Base-by-base conservation (phyloP, 2,888 invertebrate species). In the Erebia palarica region DNA sequence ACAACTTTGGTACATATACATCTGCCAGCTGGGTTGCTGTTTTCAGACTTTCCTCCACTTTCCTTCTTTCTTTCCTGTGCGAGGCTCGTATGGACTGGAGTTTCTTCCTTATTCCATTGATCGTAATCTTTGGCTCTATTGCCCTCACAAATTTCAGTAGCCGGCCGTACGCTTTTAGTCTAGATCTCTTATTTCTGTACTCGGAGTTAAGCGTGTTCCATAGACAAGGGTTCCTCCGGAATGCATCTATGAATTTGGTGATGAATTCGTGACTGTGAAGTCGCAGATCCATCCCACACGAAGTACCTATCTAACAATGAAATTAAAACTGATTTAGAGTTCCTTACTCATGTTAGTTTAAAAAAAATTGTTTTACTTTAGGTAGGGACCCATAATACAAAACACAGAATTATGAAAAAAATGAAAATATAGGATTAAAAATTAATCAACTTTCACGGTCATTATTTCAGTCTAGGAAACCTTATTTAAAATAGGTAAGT, bases 21-120 rank as follows among this genome's bases (percentile, higher is more conserved):
- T 64, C 49, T 8, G 49, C 14, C n/a, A 14, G 42, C 7, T 5
- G 7, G 14, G 7, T 14, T 3, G 49, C 47, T 27, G 14, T 27
- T 16, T 27, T 21, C 1, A 64, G 11, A 64, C 63, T 64, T 13
- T 21, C 49, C 14, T 27, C 7, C 18, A 64, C 63, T 10, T 64
- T 64, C 14, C n/a, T 64, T 51, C 49, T 49, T 16, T 64, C 63
- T 51, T 64, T 64, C 13, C 63, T 49, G 27, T 64, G 63, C 27
- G 63, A 64, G 7, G 63, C 63, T 9, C 63, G 63, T 27, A 64
- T 49, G 3, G 63, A 64, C 27, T 51, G 63, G 49, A 64, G 14
- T 13, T 64, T 64, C 63, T n/a, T 51, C 27, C 14, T 64, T 47
- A 64, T 16, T 9, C 27, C 63, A 27, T 8, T 27, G 9, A 64